Evolutionary conservation across 1,140 invertebrate genomes (phyloP), one percentile per base, ranked within the genome.

Genomic region (Eulimnadia texana): DNA sequence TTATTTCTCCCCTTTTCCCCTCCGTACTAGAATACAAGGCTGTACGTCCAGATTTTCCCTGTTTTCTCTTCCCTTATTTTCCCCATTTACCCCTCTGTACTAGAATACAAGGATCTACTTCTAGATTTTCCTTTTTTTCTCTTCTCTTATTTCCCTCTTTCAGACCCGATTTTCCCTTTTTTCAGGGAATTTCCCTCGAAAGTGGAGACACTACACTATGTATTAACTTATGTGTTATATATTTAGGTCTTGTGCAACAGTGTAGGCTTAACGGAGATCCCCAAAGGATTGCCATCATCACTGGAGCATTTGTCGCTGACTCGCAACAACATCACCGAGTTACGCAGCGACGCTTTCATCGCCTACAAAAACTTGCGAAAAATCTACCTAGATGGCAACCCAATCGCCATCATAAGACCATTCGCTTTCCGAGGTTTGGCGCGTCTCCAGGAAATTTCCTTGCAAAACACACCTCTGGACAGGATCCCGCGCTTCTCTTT

Each of bases 161-260:
- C n/a, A n/a, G n/a, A n/a, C n/a, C n/a, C n/a, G n/a, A n/a, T n/a
- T n/a, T n/a, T n/a, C n/a, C n/a, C n/a, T n/a, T n/a, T 6, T 42
- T 42, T 9, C 33, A 42, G 6, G 6, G 16, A 42, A 42, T 42
- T 42, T 9, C 6, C 33, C 33, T 42, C 16, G 16, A 42, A 42
- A 42, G 33, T 16, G 16, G 33, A 16, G 33, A 9, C 6, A 42
- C 6, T 42, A 16, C 33, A 42, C n/a, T 42, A 42, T 16, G 6
- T 9, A 42, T 42, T 42, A 42, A 42, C 33, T 6, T 9, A 9
- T 42, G 33, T 42, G 33, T 42, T 6, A 42, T 42, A 42, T 16
- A 6, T 42, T 42, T 42, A 90, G 87, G 86, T 89, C 54, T 79
- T 89, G 64, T 90, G 87, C 78, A 89, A 90, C 75, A 88, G 85